Conservation (phyloP, 2,888 invertebrate species). For the Arrhopalites spinosus region DNA sequence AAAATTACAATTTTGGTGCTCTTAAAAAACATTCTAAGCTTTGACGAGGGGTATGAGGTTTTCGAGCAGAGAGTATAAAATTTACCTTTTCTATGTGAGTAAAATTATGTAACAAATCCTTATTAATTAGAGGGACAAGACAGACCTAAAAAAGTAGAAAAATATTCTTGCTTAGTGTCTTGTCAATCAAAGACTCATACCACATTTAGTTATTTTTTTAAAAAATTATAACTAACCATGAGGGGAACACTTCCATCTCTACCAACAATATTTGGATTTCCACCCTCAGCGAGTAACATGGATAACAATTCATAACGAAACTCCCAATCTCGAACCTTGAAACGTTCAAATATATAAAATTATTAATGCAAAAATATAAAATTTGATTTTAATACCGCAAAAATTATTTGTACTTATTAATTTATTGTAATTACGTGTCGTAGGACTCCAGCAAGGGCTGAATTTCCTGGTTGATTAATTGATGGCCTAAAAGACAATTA, state of each 20-base stretch:
- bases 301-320: constrained; percentile 66
- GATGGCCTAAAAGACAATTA: no score
- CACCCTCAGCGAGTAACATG: constrained; percentile 67
- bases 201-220: no score
- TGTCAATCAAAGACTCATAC: no score
- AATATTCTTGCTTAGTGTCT: no score
- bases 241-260: constrained; percentile 74
- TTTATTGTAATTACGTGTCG: constrained; percentile 60
- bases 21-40: no score
- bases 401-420: not conserved
- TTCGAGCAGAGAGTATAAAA: no score
- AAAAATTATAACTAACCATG: no score
- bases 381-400: not conserved
- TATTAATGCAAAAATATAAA: not conserved
- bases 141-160: constrained; percentile 59
- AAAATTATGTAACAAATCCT: constrained; percentile 73
- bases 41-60: no score
- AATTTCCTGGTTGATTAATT: constrained; percentile 72
- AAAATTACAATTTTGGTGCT: no score
- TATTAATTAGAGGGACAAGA: constrained; percentile 74
- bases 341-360: not conserved
- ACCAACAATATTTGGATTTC: constrained; percentile 72
- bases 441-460: constrained; percentile 72
- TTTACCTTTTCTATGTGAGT: constrained; percentile 74
- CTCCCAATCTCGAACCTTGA: constrained; percentile 70